Conservation (phyloP, 2,888 invertebrate species). For the Octonoba sinensis region DNA sequence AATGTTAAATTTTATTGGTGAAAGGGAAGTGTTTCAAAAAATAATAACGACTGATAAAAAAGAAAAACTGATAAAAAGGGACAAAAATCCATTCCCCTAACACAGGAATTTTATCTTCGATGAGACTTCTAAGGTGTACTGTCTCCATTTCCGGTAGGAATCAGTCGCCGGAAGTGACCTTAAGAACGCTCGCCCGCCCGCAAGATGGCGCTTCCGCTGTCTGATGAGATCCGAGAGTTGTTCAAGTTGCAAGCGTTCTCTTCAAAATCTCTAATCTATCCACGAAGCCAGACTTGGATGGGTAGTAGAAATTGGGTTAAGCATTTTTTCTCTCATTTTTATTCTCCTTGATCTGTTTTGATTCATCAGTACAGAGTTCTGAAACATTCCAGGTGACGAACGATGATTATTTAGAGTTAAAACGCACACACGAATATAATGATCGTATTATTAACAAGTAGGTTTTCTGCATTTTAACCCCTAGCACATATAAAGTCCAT, state of each 20-base stretch:
- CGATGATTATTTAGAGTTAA: no score
- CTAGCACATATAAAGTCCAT: no score
- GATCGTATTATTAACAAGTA: no score
- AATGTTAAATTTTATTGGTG: no score
- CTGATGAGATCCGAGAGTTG: constrained; percentile 9
- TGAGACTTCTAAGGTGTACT: constrained; percentile 38
- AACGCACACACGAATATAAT: no score
- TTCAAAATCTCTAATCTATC: constrained; percentile 10
- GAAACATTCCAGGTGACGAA: no score
- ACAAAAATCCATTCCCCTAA: constrained; percentile 6
- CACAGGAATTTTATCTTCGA: constrained; percentile 1
- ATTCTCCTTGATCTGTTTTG: no score
- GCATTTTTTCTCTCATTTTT: background rate
- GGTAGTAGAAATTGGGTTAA: constrained; percentile 3
- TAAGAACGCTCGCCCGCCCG: constrained; percentile 24
- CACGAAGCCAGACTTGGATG: no score
- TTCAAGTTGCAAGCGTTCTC: background rate
- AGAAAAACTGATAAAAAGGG: background rate
- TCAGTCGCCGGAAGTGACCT: constrained; percentile 40
- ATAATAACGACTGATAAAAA: background rate
- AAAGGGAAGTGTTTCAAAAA: no score
- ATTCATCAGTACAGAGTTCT: no score
- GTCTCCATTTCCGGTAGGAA: constrained; percentile 57
- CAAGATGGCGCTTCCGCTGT: constrained; percentile 16
- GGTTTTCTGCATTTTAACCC: no score